A percentile compares a stretch with the other conserved stretches of the same genome.
Evolutionary conservation across 2,888 invertebrate species (phyloP).

Genomic region (Sinodicranocentrus sp.): DNA sequence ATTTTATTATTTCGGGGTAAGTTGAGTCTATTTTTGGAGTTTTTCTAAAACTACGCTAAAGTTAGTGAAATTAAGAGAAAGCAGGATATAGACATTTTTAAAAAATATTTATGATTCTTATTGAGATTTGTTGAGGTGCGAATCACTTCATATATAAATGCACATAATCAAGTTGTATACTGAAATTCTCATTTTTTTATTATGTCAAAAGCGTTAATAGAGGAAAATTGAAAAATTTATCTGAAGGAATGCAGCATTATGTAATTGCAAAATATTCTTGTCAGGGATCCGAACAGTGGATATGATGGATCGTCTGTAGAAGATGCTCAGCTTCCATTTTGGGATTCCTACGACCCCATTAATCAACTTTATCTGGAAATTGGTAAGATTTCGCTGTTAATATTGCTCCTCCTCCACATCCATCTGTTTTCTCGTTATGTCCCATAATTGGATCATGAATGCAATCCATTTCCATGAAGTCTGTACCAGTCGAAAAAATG

Average conservation of each 20-base stretch:
- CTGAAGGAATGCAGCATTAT: too few relatives aligned
- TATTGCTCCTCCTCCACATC: background rate
- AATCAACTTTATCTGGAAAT: constrained; percentile 91
- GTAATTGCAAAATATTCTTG: constrained; percentile 21
- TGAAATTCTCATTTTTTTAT: too few relatives aligned
- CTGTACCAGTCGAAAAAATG: background rate
- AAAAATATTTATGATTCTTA: background rate
- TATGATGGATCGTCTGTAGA: constrained; percentile 75
- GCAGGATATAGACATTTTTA: background rate
- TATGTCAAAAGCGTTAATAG: too few relatives aligned
- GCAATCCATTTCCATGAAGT: constrained; percentile 22
- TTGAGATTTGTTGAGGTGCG: too few relatives aligned
- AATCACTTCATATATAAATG: too few relatives aligned
- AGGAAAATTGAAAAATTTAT: too few relatives aligned
- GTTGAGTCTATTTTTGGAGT: constrained; percentile 21
- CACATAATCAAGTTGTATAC: too few relatives aligned
- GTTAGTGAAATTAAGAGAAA: background rate
- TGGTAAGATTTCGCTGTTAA: constrained; percentile 78
- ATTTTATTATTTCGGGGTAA: constrained; percentile 76
- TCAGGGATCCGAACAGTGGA: constrained; percentile 84
- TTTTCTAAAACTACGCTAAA: background rate
- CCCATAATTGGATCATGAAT: constrained; percentile 29
- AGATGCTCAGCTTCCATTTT: constrained; percentile 80
- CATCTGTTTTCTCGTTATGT: constrained; percentile 26
- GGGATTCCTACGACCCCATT: constrained; percentile 94